Base-by-base conservation (phyloP, 1,140 invertebrate species). In the Plutomurus gul region DNA sequence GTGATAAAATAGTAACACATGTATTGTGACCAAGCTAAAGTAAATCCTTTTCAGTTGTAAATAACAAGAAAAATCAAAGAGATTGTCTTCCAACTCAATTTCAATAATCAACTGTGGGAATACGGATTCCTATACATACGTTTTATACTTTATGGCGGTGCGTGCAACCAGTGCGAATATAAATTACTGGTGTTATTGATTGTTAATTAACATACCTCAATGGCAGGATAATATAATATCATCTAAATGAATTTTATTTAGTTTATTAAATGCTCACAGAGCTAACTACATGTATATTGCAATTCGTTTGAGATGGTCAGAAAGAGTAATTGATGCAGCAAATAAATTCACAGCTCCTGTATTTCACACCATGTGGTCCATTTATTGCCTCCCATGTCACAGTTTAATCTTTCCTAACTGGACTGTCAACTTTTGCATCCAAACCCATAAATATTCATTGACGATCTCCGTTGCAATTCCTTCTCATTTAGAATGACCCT, bases 351-450 rank as follows among this genome's bases (percentile, higher is more conserved):
- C 27, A 36, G 56, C 56, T 65, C 27, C 56, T 65, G 56, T 65
- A 65, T 27, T 27, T 33, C 56, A 65, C 56, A 33, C 27, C 30
- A 65, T 65, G 56, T 65, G 56, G 56, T 65, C 56, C 56, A 65
- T 65, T 27, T 65, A 30, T 65, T 65, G 56, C 56, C 13, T 27
- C 27, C 56, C 27, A 27, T 65, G 56, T 65, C 56, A 65, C 56
- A 25, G 30, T 65, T 65, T 65, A 65, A 65, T 65, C 56, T 65
- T 65, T 65, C 27, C 56, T 65, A 65, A 65, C 56, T 33, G 27
- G 56, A 65, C 30, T 65, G 56, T 65, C 56, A 65, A 65, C 56
- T 65, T 65, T 65, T 65, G 11, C 56, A 65, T 65, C 30, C 56
- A 65, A 65, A 65, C 11, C 11, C 56, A 65, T 65, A 65, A 65